Conservation (phyloP, 2,888 invertebrate genomes). For the Drosophila gaucha region DNA sequence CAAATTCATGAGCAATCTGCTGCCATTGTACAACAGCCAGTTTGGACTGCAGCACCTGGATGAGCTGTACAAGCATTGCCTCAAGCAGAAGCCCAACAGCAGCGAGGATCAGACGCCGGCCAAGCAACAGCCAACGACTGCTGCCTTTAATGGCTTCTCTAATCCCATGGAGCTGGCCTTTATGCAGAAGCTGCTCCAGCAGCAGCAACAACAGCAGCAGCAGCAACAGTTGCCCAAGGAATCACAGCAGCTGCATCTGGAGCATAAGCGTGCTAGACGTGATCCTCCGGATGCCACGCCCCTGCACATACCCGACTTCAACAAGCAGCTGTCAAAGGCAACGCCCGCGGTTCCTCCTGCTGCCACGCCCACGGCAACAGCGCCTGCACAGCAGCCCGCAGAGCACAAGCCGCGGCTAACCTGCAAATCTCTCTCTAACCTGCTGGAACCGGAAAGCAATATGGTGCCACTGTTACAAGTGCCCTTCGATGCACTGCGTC, state of each 20-base stretch:
- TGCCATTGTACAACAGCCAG: conserved; percentile 71
- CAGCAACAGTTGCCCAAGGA: conserved; percentile 56
- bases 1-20: conserved; percentile 72
- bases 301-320: conserved; percentile 72
- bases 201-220: conserved; percentile 82
- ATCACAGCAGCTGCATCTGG: conserved; percentile 63
- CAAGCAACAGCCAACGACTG: conserved; percentile 11
- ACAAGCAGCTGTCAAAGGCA: conserved; percentile 68
- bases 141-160: conserved; percentile 63
- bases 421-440: conserved; percentile 88
- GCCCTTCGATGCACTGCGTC: conserved; percentile 64
- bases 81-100: conserved; percentile 84
- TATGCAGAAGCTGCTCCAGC: conserved; percentile 90
- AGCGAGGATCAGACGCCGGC: conserved; percentile 62
- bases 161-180: conserved; percentile 85
- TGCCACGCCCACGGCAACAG: conserved; percentile 21
- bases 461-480: conserved; percentile 64
- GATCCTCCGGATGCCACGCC: conserved; percentile 41
- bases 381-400: conserved; percentile 62
- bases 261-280: conserved; percentile 64
- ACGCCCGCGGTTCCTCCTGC: conserved; percentile 13
- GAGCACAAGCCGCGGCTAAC: conserved; percentile 87
- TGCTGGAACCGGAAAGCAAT: conserved; percentile 86
- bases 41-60: conserved; percentile 68
- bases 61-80: conserved; percentile 70